Evolutionary conservation across 2,888 invertebrate genomes (phyloP).

Genomic region (Spilosoma lubricipeda): DNA sequence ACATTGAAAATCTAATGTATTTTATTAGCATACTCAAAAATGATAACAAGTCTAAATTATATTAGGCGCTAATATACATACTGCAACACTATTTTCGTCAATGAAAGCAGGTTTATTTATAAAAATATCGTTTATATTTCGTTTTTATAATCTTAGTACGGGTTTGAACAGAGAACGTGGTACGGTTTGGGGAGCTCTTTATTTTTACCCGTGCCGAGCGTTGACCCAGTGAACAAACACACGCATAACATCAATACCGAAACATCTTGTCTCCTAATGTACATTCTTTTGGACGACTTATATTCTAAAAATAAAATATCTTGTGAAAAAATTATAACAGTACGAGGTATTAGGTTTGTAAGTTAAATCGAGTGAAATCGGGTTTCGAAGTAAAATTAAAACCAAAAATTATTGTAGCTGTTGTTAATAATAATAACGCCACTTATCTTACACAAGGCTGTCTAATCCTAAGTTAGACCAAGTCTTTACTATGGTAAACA

Average conservation of each 20-base stretch:
- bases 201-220: constrained; percentile 68
- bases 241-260: constrained; percentile 46
- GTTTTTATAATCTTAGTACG: constrained; percentile 30
- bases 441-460: no score
- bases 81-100: not conserved
- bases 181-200: constrained; percentile 67
- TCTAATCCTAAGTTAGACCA: no score
- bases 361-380: no score
- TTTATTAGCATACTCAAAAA: not conserved
- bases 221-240: constrained; percentile 61
- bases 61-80: not conserved
- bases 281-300: constrained; percentile 21
- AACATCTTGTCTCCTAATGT: constrained; percentile 37
- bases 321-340: not conserved
- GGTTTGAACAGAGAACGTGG: constrained; percentile 44
- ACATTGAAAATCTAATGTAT: not conserved
- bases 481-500: no score
- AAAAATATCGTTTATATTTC: constrained; percentile 33
- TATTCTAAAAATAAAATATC: constrained; percentile 14
- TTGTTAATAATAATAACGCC: not conserved
- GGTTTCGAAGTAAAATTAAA: not conserved
- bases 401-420: constrained; percentile 2
- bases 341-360: not conserved
- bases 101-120: constrained; percentile 31
- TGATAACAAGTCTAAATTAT: not conserved